phyloP scores from a whole-genome alignment of 92 coral and sea anemone genomes.

The Phenganax subtilis region DNA sequence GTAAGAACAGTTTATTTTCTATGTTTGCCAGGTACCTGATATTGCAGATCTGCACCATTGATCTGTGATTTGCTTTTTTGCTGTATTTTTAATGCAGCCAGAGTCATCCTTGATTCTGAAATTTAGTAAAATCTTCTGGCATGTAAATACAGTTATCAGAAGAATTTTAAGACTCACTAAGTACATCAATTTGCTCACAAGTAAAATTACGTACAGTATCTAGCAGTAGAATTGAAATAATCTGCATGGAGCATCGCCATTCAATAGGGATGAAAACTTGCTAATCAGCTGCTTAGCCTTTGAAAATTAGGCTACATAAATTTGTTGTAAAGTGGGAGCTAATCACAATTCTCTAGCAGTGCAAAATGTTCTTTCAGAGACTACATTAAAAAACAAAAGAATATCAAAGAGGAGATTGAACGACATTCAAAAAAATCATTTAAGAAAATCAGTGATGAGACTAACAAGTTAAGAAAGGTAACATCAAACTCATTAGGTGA shows the following conservation, averaged over 20 bases:
- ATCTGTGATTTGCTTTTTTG: no score
- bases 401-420: conserved; percentile 84
- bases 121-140: not conserved
- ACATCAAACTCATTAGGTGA: no score
- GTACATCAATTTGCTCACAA: not conserved
- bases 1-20: conserved; percentile 40
- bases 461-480: conserved; percentile 71
- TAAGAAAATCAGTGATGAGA: conserved; percentile 85
- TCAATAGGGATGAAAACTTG: no score
- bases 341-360: not conserved
- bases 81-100: no score
- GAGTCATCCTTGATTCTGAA: no score
- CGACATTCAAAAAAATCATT: conserved; percentile 75
- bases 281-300: no score
- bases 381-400: conserved; percentile 92
- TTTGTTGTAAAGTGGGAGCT: not conserved
- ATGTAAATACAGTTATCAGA: not conserved
- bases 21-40: not conserved
- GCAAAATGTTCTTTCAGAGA: conserved; percentile 51
- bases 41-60: no score
- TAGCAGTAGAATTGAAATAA: no score
- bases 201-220: no score
- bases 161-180: not conserved
- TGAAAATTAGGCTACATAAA: not conserved
- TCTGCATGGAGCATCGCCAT: no score